Percentiles rank a stretch among this genome's conserved stretches.
Conservation (phyloP, 2,113 vertebrate species). For the Piliocolobus tephrosceles region DNA sequence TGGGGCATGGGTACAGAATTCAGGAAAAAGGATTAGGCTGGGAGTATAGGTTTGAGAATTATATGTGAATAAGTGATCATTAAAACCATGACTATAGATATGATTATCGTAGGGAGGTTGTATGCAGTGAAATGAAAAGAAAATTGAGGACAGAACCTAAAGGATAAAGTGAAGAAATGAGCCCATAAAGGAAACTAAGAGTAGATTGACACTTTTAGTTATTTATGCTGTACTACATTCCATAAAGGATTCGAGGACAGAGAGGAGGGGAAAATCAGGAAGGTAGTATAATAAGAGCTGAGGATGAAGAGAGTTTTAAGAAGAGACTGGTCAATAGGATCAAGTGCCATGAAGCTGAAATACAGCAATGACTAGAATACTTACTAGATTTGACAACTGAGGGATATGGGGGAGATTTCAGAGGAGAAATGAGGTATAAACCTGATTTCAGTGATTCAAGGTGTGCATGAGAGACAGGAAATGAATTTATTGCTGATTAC, state of each 20-base stretch:
- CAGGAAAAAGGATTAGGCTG: background rate
- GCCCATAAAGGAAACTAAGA: background rate
- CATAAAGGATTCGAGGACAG: background rate
- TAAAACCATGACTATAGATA: background rate
- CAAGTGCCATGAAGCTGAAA: background rate
- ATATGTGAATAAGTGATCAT: background rate
- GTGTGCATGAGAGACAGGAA: background rate
- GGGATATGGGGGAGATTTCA: background rate
- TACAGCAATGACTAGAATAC: background rate
- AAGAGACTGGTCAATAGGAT: background rate
- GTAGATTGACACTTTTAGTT: background rate
- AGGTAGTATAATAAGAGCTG: background rate
- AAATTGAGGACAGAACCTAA: background rate
- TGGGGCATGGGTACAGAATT: background rate
- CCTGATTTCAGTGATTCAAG: background rate
- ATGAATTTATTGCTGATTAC: background rate
- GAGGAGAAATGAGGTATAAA: background rate
- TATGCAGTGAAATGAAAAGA: conserved; percentile 8
- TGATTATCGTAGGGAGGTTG: background rate
- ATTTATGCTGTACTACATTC: background rate
- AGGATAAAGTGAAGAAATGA: background rate
- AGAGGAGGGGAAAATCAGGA: background rate
- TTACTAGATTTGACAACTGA: background rate
- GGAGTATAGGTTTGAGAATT: background rate
- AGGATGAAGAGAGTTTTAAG: background rate